Base-by-base conservation (phyloP, 2,888 invertebrate genomes). In the Oligia fasciuncula region DNA sequence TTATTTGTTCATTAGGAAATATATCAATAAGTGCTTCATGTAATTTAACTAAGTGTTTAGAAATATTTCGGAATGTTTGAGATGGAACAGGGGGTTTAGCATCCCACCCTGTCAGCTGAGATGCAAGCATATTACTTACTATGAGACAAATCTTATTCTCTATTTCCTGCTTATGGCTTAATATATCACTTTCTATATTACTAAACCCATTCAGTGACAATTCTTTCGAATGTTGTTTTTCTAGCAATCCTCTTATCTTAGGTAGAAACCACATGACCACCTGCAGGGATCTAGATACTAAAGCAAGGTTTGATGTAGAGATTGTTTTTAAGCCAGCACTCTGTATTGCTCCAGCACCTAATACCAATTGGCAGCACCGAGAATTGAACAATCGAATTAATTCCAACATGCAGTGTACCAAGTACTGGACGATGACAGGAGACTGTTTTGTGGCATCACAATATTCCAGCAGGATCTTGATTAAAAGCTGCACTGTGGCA, bases 301-400 rank as follows among this genome's bases (percentile, higher is more conserved):
- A 95, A 17, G 98, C 99, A 90, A 99, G 97, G 96, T 99, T 99
- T 60, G 98, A 98, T 90, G 99, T 99, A 8, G 99, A 99, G 86
- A 99, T 99, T 49, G 99, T 99, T 95, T 99, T 99, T 76, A 99
- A 96, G 9, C 99, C 99, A 62, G 99, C 99, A 85, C 99, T 98
- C 92, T 99, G 98, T 92, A 99, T 97, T 11, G 99, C 99, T 67
- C 99, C 99, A 65, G 99, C 99, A 67, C 99, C 99, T 77, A 99
- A 97, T 76, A 99, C 99, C 89, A 99, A 97, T 94, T 99, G 99
- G 95, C 99, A 99, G 90, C 98, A 98, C 80, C 98, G 97, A 9
- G 98, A 98, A 95, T 99, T 99, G 91, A 98, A 99, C 89, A 98
- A 98, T 91, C 99, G 97, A 85, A 99, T 96, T 75, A 99, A 96